Evolutionary conservation across 2,113 vertebrate species (phyloP).

Genomic region (Ceyx melanurus): DNA sequence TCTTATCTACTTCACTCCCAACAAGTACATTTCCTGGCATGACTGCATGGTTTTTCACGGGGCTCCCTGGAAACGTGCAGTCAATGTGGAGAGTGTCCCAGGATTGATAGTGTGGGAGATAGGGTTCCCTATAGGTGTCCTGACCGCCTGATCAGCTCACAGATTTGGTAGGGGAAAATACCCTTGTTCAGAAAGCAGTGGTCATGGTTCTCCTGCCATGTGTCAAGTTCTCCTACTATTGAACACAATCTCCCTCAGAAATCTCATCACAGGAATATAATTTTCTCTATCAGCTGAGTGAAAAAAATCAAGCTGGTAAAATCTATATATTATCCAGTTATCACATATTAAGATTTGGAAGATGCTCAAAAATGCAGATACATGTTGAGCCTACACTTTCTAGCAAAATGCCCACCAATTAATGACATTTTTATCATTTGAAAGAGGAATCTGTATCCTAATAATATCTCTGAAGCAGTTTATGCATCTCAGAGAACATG

Average conservation of each 20-base stretch:
- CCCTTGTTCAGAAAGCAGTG: fast-evolving
- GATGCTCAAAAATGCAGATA: background rate
- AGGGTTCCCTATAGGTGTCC: background rate
- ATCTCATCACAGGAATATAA: background rate
- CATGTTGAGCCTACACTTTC: background rate
- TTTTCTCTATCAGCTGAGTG: background rate
- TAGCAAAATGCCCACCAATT: background rate
- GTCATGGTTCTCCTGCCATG: background rate
- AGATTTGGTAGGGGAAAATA: background rate
- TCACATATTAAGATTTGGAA: background rate
- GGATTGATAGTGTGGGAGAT: background rate
- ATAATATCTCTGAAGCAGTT: background rate
- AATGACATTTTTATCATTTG: background rate
- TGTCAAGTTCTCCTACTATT: background rate
- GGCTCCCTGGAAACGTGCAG: background rate
- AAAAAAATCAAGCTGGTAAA: background rate
- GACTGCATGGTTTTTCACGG: background rate
- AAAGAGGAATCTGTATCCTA: background rate
- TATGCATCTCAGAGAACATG: background rate
- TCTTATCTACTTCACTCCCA: background rate
- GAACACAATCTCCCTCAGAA: background rate
- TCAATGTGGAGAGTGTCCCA: too few species aligned
- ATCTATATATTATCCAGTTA: background rate
- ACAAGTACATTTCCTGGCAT: background rate
- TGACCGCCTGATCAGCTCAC: background rate